A percentile compares a stretch with the other conserved stretches of the same genome.
Conservation (phyloP, 1,140 invertebrate species). For the Spodoptera frugiperda region DNA sequence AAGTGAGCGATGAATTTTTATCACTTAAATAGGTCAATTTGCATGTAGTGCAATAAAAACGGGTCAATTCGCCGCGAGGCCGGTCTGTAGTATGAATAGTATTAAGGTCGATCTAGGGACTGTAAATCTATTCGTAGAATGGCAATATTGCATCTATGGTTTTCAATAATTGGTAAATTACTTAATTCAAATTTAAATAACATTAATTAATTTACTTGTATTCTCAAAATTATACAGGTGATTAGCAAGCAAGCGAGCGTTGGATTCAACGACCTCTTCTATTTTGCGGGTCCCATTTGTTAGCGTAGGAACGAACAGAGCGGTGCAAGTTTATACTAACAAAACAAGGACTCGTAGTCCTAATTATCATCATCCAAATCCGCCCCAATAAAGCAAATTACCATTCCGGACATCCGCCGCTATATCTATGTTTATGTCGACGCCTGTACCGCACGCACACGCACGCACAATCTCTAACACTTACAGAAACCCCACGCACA, state of each 20-base stretch:
- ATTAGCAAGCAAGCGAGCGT: neutral
- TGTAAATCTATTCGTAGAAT: neutral
- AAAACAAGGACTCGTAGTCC: slow-evolving; percentile 41
- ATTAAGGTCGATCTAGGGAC: neutral
- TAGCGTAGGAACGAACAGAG: slow-evolving; percentile 16
- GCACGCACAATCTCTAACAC: slow-evolving; percentile 14
- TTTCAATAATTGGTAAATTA: too few relatives aligned
- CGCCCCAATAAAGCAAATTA: slow-evolving; percentile 50
- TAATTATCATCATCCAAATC: slow-evolving; percentile 46
- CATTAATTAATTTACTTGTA: too few relatives aligned
- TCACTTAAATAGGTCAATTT: neutral
- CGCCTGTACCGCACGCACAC: slow-evolving; percentile 55
- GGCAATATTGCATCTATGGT: too few relatives aligned
- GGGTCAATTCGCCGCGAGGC: too few relatives aligned
- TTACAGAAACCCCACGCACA: slow-evolving; percentile 35
- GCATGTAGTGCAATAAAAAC: neutral
- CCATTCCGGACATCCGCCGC: slow-evolving; percentile 44
- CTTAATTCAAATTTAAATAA: too few relatives aligned
- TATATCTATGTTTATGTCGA: slow-evolving; percentile 59
- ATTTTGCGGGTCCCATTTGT: slow-evolving; percentile 16
- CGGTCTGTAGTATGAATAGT: neutral
- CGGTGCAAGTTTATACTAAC: slow-evolving; percentile 39
- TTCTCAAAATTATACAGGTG: neutral
- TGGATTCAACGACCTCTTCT: slow-evolving; percentile 9
- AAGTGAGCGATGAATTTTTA: neutral